These are phyloP conservation scores for Leptura quadrifasciata DNA, from an alignment of 2,888 invertebrate species.

Conservation along the genomic window DNA sequence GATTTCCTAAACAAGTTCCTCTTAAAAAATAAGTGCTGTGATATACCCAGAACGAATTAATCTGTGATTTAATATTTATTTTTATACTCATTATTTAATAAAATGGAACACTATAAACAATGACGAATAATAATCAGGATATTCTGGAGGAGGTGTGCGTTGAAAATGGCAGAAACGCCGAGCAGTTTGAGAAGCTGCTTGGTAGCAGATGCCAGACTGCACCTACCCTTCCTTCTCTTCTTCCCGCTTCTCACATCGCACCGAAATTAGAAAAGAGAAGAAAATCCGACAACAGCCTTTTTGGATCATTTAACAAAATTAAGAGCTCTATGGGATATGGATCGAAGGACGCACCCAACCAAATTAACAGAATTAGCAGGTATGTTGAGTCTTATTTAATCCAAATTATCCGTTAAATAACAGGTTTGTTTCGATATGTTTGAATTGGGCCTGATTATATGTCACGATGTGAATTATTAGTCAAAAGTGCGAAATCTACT, in stretches of 20 bases:
- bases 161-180: slow-evolving; percentile 52
- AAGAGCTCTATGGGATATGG: slow-evolving; percentile 75
- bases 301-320: slow-evolving; percentile 77
- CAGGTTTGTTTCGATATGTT: too few relatives aligned
- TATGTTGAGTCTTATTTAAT: slow-evolving; percentile 46
- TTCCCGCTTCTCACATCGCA: slow-evolving; percentile 58
- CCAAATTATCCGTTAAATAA: too few relatives aligned
- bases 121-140: slow-evolving; percentile 63
- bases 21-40: slow-evolving; percentile 57
- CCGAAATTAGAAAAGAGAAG: slow-evolving; percentile 59
- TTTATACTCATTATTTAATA: slow-evolving; percentile 46
- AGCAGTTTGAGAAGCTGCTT: slow-evolving; percentile 56
- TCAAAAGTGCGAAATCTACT: too few relatives aligned
- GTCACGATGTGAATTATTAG: too few relatives aligned
- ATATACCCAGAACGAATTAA: slow-evolving; percentile 56
- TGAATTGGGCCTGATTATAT: not conserved
- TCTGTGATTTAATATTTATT: slow-evolving; percentile 53
- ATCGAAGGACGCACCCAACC: slow-evolving; percentile 62
- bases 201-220: slow-evolving; percentile 60
- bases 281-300: slow-evolving; percentile 73
- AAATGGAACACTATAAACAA: slow-evolving; percentile 49
- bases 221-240: slow-evolving; percentile 58
- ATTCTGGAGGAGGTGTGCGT: slow-evolving; percentile 61
- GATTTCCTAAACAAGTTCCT: slow-evolving; percentile 51
- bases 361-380: slow-evolving; percentile 63